Evolutionary conservation across 2,113 vertebrate genomes (phyloP).

Genomic region (Mus spicilegus): DNA sequence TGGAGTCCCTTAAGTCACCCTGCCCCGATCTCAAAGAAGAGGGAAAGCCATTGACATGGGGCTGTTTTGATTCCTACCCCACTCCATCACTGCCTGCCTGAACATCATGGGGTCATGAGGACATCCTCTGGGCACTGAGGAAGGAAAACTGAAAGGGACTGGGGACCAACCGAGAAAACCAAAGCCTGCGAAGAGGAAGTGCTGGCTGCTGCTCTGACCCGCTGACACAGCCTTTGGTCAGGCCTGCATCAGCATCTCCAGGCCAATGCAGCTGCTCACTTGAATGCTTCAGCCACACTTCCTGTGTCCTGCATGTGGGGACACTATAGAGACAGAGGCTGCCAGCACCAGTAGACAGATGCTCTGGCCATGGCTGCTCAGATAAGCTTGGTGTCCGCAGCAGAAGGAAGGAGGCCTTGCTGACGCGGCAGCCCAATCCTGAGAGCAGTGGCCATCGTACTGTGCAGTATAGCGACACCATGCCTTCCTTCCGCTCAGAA

Average conservation of each 20-base stretch:
- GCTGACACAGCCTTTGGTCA: constrained; percentile 66
- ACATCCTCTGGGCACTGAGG: not conserved
- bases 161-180: not conserved
- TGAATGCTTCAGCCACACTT: constrained; percentile 78
- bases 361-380: not conserved
- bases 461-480: constrained; percentile 78
- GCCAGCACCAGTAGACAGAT: not conserved
- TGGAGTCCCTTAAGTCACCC: not conserved
- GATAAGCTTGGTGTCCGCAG: constrained; percentile 78
- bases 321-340: not conserved
- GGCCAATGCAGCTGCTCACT: constrained; percentile 80
- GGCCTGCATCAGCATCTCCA: constrained; percentile 71
- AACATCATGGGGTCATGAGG: not conserved
- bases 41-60: not conserved
- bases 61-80: not conserved
- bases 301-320: constrained; percentile 60
- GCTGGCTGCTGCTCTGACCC: constrained; percentile 61
- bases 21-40: not conserved
- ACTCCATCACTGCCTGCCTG: not conserved
- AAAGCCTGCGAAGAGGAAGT: constrained; percentile 23
- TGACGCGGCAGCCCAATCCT: constrained; percentile 74
- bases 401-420: constrained; percentile 80
- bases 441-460: constrained; percentile 74
- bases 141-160: constrained; percentile 42
- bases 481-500: constrained; percentile 87